A percentile compares a stretch with the other conserved stretches of the same genome.
phyloP scores from a whole-genome alignment of 2,888 invertebrate species.

The Eledone cirrhosa region DNA sequence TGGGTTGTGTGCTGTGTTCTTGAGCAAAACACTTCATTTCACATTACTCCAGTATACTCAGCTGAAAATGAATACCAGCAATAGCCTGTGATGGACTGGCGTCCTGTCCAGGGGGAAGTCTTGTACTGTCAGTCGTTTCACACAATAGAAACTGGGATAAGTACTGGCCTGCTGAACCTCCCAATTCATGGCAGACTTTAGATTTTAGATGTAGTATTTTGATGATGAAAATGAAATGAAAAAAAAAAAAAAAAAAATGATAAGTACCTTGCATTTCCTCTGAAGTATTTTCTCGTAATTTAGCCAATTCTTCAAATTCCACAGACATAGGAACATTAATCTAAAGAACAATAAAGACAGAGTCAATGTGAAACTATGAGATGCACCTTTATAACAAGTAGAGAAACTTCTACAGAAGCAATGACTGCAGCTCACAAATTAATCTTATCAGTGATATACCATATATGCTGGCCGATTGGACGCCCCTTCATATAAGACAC shows the following conservation, averaged over 20 bases:
- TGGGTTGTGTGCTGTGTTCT: too few species aligned
- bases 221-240: too few species aligned
- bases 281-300: slow-evolving; percentile 86
- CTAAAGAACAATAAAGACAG: slow-evolving; percentile 63
- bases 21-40: too few species aligned
- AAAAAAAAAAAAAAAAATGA: background rate
- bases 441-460: background rate
- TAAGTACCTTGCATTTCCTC: slow-evolving; percentile 82
- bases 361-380: background rate
- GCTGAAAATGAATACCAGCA: too few species aligned
- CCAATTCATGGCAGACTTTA: too few species aligned
- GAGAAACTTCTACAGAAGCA: background rate
- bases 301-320: slow-evolving; percentile 94
- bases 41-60: too few species aligned
- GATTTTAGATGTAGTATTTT: too few species aligned
- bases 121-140: too few species aligned
- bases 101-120: too few species aligned
- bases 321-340: slow-evolving; percentile 95
- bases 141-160: too few species aligned
- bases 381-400: background rate
- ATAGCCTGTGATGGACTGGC: too few species aligned
- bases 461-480: background rate
- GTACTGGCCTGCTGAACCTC: too few species aligned
- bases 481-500: background rate
- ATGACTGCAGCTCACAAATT: background rate